Conservation (phyloP, 1,140 invertebrate genomes). For the Scaptomyza pallida region DNA sequence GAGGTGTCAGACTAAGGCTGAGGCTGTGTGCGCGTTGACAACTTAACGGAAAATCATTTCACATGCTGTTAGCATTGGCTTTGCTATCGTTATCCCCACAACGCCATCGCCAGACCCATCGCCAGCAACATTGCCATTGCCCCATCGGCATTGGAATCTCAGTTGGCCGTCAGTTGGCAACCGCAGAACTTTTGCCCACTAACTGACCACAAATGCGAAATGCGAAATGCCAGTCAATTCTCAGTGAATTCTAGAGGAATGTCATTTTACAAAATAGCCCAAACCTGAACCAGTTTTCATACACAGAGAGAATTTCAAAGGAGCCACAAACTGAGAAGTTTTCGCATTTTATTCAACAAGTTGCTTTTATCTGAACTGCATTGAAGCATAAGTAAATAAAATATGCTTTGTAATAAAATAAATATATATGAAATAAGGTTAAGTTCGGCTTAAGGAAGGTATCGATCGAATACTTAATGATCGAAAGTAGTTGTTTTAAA, state of each 20-base stretch:
- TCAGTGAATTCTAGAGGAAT: neutral
- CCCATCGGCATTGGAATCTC: too few relatives aligned
- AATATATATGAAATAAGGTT: too few relatives aligned
- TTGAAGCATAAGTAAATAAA: too few relatives aligned
- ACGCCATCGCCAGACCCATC: neutral
- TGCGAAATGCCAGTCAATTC: conserved; percentile 6
- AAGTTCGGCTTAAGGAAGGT: too few relatives aligned
- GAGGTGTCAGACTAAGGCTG: conserved; percentile 42
- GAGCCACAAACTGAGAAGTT: too few relatives aligned
- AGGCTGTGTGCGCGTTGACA: conserved; percentile 54
- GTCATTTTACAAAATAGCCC: neutral
- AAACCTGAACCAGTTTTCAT: neutral
- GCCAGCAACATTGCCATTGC: neutral
- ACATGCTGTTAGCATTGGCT: conserved; percentile 32
- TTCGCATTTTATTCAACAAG: too few relatives aligned
- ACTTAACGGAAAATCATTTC: conserved; percentile 72
- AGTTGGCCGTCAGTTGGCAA: conserved; percentile 5
- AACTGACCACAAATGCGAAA: conserved; percentile 40
- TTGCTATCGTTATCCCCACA: neutral
- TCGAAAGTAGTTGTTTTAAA: too few relatives aligned
- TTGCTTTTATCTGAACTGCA: too few relatives aligned
- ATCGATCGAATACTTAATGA: too few relatives aligned
- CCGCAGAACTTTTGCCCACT: conserved; percentile 27
- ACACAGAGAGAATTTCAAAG: too few relatives aligned
- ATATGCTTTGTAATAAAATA: too few relatives aligned